Percentiles rank a stretch among this genome's conserved stretches.
Evolutionary conservation across 2,888 invertebrate species (phyloP).

Genomic region (Drosophila percnosoma): DNA sequence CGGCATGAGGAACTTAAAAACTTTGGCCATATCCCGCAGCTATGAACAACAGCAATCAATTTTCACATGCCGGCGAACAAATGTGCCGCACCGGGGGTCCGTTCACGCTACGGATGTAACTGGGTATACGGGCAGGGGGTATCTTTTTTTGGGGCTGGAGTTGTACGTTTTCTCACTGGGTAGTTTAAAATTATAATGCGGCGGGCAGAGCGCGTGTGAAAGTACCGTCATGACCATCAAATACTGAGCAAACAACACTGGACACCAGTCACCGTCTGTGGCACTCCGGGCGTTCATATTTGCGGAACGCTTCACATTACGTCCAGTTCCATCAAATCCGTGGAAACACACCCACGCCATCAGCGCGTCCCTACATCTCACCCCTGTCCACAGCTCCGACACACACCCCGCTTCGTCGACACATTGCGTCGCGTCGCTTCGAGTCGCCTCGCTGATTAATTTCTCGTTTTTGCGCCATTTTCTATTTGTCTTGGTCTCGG

Average conservation of each 20-base stretch:
- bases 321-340: slow-evolving; percentile 64
- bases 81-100: slow-evolving; percentile 71
- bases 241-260: slow-evolving; percentile 54
- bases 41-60: slow-evolving; percentile 80
- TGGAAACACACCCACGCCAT: slow-evolving; percentile 43
- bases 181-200: slow-evolving; percentile 76
- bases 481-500: slow-evolving; percentile 82
- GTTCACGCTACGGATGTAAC: slow-evolving; percentile 34
- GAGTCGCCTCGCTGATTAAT: slow-evolving; percentile 73
- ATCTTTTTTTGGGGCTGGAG: background rate
- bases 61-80: slow-evolving; percentile 79
- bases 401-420: background rate
- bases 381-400: slow-evolving; percentile 3
- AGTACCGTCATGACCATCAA: slow-evolving; percentile 57
- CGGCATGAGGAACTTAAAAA: slow-evolving; percentile 73
- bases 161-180: slow-evolving; percentile 33
- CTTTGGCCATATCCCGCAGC: slow-evolving; percentile 80
- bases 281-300: slow-evolving; percentile 58
- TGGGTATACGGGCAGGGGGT: background rate
- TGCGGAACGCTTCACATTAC: slow-evolving; percentile 73
- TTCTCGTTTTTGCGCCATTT: slow-evolving; percentile 83
- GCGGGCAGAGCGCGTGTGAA: slow-evolving; percentile 54
- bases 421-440: background rate
- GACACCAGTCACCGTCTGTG: slow-evolving; percentile 26
- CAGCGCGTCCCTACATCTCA: slow-evolving; percentile 3